A percentile compares a stretch with the other conserved stretches of the same genome.
Evolutionary conservation across 2,888 invertebrate genomes (phyloP).

Genomic region (Archips xylosteana): DNA sequence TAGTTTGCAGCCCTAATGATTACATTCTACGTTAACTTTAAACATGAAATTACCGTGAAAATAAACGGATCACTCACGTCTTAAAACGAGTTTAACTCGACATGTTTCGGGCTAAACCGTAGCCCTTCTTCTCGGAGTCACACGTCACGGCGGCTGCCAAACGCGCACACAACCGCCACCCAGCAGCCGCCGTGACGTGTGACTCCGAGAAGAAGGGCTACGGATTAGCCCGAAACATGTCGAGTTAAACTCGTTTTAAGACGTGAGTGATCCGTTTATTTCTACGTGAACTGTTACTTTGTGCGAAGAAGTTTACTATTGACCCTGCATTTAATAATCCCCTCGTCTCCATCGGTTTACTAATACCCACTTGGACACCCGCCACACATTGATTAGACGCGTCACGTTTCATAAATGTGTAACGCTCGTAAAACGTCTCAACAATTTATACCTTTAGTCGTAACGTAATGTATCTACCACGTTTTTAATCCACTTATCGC

Average conservation of each 20-base stretch:
- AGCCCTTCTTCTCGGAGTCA: too few relatives aligned
- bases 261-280: too few relatives aligned
- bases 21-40: neutral
- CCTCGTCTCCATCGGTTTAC: conserved; percentile 12
- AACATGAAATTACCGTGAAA: too few relatives aligned
- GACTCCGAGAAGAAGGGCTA: too few relatives aligned
- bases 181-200: too few relatives aligned
- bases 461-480: conserved; percentile 39
- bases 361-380: conserved; percentile 42
- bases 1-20: neutral
- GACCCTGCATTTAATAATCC: conserved; percentile 7
- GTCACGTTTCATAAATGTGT: conserved; percentile 26
- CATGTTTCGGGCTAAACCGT: too few relatives aligned
- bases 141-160: too few relatives aligned
- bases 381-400: conserved; percentile 46
- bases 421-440: conserved; percentile 34
- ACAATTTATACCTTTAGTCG: conserved; percentile 31
- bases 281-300: neutral
- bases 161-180: too few relatives aligned
- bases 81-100: too few relatives aligned
- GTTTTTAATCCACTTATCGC: conserved; percentile 39
- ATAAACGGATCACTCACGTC: too few relatives aligned
- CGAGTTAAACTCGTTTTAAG: too few relatives aligned
- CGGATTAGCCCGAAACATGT: too few relatives aligned
- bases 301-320: neutral